Evolutionary conservation across 2,113 vertebrate species (phyloP).

Genomic region (Microcebus jonahi): DNA sequence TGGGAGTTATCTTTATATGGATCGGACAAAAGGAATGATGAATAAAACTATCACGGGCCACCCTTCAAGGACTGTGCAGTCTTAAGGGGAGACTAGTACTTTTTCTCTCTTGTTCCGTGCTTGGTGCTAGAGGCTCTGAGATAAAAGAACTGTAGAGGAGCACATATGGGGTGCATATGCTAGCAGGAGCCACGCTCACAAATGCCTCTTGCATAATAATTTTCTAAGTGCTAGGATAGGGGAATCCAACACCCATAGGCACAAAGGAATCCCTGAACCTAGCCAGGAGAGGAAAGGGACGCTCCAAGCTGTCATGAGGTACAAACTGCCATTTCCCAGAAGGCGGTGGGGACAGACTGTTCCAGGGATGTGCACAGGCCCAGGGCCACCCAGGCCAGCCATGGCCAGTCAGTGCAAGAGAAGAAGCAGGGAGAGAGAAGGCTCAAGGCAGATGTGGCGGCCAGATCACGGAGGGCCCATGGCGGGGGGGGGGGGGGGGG

Average conservation of each 20-base stretch:
- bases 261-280: not conserved
- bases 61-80: not conserved
- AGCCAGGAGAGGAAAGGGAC: not conserved
- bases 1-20: not conserved
- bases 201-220: not conserved
- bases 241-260: not conserved
- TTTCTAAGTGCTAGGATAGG: not conserved
- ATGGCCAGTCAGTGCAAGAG: not conserved
- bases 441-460: not conserved
- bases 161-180: rapidly evolving
- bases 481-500: too few relatives aligned
- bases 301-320: not conserved
- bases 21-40: not conserved
- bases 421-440: not conserved
- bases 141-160: not conserved
- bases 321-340: not conserved
- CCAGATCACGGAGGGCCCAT: not conserved
- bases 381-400: not conserved
- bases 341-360: not conserved
- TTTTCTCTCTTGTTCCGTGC: not conserved
- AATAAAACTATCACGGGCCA: not conserved
- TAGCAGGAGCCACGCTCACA: not conserved
- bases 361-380: not conserved
- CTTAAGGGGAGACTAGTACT: not conserved
- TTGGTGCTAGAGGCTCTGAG: not conserved